These are phyloP conservation scores for Stenotaenia linearis DNA, from an alignment of 2,888 invertebrate genomes.

Conservation along the genomic window DNA sequence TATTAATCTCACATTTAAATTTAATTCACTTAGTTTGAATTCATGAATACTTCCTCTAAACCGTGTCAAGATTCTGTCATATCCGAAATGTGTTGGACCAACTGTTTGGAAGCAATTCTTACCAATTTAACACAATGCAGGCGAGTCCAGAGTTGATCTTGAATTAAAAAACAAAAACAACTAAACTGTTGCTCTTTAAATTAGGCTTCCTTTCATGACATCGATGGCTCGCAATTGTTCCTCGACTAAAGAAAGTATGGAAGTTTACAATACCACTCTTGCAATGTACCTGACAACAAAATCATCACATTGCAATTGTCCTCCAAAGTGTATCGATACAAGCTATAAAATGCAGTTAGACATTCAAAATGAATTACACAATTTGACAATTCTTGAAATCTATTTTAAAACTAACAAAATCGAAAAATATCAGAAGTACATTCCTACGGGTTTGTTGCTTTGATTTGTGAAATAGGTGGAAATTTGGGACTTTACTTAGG, in stretches of 20 bases:
- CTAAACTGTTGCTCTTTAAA: not conserved
- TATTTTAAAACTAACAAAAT: not conserved
- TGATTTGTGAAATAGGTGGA: slow-evolving; percentile 15
- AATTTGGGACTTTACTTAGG: slow-evolving; percentile 27
- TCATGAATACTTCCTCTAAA: not conserved
- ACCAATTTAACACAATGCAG: not conserved
- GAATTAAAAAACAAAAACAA: not conserved
- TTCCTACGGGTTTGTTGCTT: not conserved
- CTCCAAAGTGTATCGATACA: not conserved
- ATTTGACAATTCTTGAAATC: not conserved
- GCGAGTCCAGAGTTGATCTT: not conserved
- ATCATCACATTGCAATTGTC: not conserved
- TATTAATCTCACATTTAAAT: too few relatives aligned
- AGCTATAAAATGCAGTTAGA: not conserved
- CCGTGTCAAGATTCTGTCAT: slow-evolving; percentile 1
- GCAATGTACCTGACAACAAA: not conserved
- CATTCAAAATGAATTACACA: not conserved
- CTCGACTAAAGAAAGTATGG: not conserved
- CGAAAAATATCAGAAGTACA: not conserved
- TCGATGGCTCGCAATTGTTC: not conserved
- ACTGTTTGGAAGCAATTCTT: not conserved
- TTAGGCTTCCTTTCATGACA: slow-evolving; percentile 26
- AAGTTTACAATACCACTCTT: not conserved
- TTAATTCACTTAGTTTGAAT: not conserved
- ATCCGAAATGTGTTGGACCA: not conserved